Conservation (phyloP, 2,113 vertebrate genomes). For the Clarias batrachus region DNA sequence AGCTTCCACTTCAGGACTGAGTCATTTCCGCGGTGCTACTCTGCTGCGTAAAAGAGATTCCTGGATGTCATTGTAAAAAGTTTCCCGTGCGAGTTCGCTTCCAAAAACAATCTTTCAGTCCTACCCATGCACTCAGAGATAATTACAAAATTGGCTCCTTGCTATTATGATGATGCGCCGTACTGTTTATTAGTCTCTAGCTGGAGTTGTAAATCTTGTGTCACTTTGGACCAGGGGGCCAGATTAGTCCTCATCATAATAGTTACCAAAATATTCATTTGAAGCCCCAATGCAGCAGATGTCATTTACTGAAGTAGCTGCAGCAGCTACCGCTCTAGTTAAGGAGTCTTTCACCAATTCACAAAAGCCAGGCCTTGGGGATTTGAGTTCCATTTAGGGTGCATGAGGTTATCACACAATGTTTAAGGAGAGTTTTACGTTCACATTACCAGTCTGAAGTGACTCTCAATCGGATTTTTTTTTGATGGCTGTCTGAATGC, state of each 20-base stretch:
- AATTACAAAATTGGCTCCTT: conserved; percentile 46
- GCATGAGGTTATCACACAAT: too few species aligned
- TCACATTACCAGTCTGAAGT: too few species aligned
- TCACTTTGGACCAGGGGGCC: conserved; percentile 6
- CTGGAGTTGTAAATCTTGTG: conserved; percentile 22
- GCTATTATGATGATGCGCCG: conserved; percentile 30
- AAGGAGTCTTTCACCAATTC: background rate
- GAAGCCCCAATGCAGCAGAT: background rate
- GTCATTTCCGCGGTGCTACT: background rate
- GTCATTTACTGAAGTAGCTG: background rate
- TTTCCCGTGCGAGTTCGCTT: background rate
- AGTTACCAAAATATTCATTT: background rate
- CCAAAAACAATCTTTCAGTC: conserved; percentile 35
- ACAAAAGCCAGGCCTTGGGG: too few species aligned
- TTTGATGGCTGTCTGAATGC: too few species aligned
- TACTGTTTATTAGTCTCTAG: conserved; percentile 29
- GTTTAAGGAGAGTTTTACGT: too few species aligned
- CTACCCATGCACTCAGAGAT: conserved; percentile 43
- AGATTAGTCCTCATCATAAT: background rate
- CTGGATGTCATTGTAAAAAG: conserved; percentile 2
- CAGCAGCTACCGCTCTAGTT: background rate
- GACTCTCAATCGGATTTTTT: too few species aligned
- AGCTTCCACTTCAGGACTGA: background rate
- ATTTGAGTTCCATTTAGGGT: too few species aligned
- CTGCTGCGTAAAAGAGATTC: conserved; percentile 15